Base-by-base conservation (phyloP, 2,113 vertebrate genomes). In the Baryphthengus martii region DNA sequence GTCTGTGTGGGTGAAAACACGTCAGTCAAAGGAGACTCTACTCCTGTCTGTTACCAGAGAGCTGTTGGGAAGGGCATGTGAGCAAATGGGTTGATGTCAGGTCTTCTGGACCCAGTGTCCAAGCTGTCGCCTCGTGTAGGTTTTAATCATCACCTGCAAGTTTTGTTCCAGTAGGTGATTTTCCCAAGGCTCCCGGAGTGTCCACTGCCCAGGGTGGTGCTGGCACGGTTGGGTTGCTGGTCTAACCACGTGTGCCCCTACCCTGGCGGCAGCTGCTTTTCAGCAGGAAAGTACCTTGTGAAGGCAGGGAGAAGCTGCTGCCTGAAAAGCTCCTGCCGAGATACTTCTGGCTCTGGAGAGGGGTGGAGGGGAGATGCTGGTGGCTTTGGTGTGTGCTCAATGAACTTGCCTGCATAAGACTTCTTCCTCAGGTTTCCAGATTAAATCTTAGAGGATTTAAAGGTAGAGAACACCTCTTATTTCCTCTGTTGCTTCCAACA, bases 401-500 rank as follows among this genome's bases (percentile, higher is more conserved):
- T 71, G 93, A 79, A n/a, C 44, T 39, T 45, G 35, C 35, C 82
- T 53, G 84, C 61, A 8, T 7, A 55, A 89, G 65, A 65, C 61
- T 61, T 31, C 65, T 85, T 82, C 67, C 61, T 75, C 67, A 6
- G 55, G 49, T 81, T 95, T 70, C 88, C 68, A 84, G 53, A 89
- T 93, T 47, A 63, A 93, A 84, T 83, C 71, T 20, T 28, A 31
- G 80, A 65, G 74, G 40, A 44, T 73, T 89, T 91, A 56, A 59
- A 92, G 68, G 90, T 56, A 86, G 86, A 53, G 91, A 92, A 81
- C 39, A 76, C 56, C 58, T 95, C 83, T 92, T 39, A 52, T 89
- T 95, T 92, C 78, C 86, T 91, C 68, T 15, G 56, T 89, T 93
- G 83, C 85, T 92, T 86, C 72, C 92, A 83, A 24, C 90, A 87